Conservation (phyloP, 2,113 vertebrate genomes). For the Rhipidura dahli region DNA sequence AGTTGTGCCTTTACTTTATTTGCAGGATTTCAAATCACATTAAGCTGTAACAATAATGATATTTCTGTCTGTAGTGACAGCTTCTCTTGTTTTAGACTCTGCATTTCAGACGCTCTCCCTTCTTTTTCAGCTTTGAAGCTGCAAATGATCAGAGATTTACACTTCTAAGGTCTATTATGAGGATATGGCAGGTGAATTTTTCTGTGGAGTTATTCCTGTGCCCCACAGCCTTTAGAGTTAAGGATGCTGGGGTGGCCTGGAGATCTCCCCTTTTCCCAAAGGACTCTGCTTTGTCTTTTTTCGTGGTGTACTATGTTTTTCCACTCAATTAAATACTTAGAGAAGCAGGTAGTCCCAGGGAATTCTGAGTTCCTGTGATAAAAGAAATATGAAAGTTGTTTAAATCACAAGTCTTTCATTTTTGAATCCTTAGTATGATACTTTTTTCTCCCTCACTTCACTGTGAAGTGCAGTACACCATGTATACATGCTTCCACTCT, state of each 20-base stretch:
- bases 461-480: rapidly evolving
- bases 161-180: background rate
- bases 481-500: background rate
- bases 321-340: background rate
- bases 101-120: background rate
- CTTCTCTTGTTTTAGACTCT: background rate
- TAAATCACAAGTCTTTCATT: background rate
- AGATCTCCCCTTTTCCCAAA: background rate
- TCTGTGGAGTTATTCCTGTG: background rate
- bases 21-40: background rate
- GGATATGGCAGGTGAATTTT: background rate
- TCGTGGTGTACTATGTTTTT: background rate
- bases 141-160: background rate
- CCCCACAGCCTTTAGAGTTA: background rate
- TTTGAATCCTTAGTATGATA: background rate
- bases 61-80: background rate
- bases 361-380: background rate
- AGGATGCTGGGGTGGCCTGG: background rate
- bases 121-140: background rate
- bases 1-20: background rate
- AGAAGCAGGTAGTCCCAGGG: background rate
- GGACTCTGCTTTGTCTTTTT: background rate
- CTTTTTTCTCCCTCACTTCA: background rate
- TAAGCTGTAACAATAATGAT: background rate
- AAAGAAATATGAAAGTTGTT: background rate